Evolutionary conservation across 2,888 invertebrate species (phyloP), one percentile per base, ranked within the genome.

Genomic region (Cinara cedri): DNA sequence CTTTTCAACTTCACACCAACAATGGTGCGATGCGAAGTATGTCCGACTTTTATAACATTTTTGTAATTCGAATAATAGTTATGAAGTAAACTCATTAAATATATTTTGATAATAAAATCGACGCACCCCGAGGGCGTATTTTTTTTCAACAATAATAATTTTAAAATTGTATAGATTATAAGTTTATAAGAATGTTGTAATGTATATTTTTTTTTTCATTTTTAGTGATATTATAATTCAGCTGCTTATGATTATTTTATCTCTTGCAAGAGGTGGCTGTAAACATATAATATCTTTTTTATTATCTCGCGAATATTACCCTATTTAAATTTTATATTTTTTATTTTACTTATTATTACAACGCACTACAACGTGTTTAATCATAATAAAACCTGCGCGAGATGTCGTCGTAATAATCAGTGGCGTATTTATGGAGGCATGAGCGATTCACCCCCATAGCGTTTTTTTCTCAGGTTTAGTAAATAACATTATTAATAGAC

Each of bases 181-280:
- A 46, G 46, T 72, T 60, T n/a, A 16, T 51, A 68, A 24, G 14
- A 72, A 72, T 44, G 26, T 3, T 26, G 72, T 46, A 62, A 72
- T 49, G 72, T 26, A 49, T n/a, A n/a, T n/a, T n/a, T n/a, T 34
- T 34, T 34, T 34, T 6, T 34, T 3, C 34, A 51, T 74, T 74
- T 51, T 34, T 51, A 14, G 49, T 74, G 42, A 51, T 63, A 62
- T 62, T 72, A 62, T 63, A 62, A 51, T 74, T 62, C 72, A 34
- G 60, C 19, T 26, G 60, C 46, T 72, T 21, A 60, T 72, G 72
- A 72, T 74, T 62, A 74, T 74, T 74, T 74, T 62, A 74, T 74
- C 51, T 62, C 51, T 74, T 21, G 16, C 19, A 21, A 74, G 24
- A 60, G 24, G 72, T 46, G n/a, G 57, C 44, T 46, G 71, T 72